These are phyloP conservation scores for Rhagonycha lutea DNA, from an alignment of 2,888 invertebrate species.

Conservation along the genomic window DNA sequence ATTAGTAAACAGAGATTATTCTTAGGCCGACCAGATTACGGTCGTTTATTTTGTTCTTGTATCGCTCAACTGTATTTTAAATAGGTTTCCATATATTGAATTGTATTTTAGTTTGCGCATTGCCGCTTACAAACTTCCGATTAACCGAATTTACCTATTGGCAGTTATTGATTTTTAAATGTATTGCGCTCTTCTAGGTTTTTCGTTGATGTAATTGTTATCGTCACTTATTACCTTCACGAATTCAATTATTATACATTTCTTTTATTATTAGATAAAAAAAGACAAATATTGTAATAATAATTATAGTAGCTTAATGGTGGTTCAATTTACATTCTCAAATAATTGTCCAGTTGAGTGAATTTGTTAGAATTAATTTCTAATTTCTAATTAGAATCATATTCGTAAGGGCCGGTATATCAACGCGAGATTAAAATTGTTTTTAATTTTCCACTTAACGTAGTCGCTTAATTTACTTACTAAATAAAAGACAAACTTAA, in stretches of 20 bases:
- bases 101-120: background rate
- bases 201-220: background rate
- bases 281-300: background rate
- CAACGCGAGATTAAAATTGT: background rate
- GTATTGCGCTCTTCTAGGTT: background rate
- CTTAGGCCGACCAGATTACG: background rate
- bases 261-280: background rate
- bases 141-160: background rate
- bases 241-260: background rate
- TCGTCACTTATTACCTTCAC: background rate
- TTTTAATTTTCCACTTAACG: background rate
- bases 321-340: background rate
- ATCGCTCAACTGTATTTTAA: background rate
- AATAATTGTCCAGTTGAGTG: background rate
- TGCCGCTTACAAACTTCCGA: background rate
- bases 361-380: background rate
- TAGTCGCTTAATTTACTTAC: background rate
- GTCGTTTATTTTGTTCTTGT: background rate
- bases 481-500: background rate
- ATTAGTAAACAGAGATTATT: background rate
- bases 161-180: background rate
- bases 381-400: no score
- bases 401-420: background rate
- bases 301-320: background rate
- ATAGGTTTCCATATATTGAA: background rate